Base-by-base conservation (phyloP, 2,797 vertebrate species). In the Podarcis lilfordi region DNA sequence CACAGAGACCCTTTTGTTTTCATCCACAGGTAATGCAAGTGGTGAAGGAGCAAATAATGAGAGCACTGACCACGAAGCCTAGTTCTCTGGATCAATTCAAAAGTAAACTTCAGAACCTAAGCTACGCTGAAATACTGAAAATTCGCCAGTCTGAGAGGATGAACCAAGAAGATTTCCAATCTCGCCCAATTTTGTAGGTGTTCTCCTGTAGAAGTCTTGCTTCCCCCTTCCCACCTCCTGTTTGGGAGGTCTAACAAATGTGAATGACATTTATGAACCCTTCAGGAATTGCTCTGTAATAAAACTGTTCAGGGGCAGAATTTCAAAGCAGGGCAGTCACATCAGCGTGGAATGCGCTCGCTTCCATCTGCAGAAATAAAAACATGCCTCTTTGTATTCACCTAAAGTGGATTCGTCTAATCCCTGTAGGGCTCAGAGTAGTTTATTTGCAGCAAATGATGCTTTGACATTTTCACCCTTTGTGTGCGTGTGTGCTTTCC, bases 31-130 rank as follows among this genome's bases (percentile, higher is more conserved):
- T 99, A 94, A 99, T 99, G 98, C 99, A 99, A 97, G 99, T 99
- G 97, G 99, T 99, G 97, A 98, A 98, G 96, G 99, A 99, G 97
- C 99, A 99, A 98, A 98, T 99, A 97, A 99, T 99, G 98, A 98
- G 99, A 97, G 98, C 99, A 0, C 98, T 99, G 92, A 98, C 97
- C 94, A 97, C 98, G 96, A 99, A 99, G 98, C 99, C 99, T 98
- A 99, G 99, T 97, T 99, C 98, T 90, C 97, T 99, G 98, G 99
- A 99, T 96, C 99, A 99, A 97, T 99, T 99, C 97, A 99, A 99
- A 97, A 98, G 98, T 96, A 99, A 99, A 96, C 98, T 99, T 93
- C 99, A 99, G 96, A 99, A 98, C 96, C 98, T 99, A 96, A 99
- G 99, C 97, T 99, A 99, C 97, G 98, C 99, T 0, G 99, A 99